phyloP scores from a whole-genome alignment of 2,888 invertebrate species.

The Drosophila diplacantha region DNA sequence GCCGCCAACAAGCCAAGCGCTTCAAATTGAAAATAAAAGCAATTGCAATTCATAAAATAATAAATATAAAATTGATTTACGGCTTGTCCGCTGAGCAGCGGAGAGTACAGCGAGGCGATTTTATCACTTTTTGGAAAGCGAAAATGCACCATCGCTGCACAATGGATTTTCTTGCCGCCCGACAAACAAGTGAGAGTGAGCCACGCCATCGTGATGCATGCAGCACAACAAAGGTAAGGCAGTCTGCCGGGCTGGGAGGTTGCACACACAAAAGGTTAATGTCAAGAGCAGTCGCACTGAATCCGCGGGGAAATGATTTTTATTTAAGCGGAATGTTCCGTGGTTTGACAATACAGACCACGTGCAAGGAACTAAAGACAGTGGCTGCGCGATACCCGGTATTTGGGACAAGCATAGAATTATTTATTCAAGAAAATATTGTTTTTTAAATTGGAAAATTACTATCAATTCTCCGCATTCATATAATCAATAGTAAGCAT shows the following conservation, averaged over 20 bases:
- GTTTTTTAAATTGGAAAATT: too few species aligned
- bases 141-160: constrained; percentile 54
- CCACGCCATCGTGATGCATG: constrained; percentile 9
- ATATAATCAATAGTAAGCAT: too few species aligned
- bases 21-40: constrained; percentile 49
- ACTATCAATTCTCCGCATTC: too few species aligned
- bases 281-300: constrained; percentile 58
- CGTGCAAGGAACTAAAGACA: background rate
- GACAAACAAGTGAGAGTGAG: constrained; percentile 46
- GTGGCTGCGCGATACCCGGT: background rate
- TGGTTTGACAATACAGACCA: constrained; percentile 17
- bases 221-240: constrained; percentile 14
- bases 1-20: constrained; percentile 23
- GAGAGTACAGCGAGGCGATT: constrained; percentile 6
- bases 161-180: constrained; percentile 37
- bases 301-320: constrained; percentile 64
- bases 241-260: background rate
- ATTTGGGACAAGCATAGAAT: background rate
- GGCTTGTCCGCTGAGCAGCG: constrained; percentile 49
- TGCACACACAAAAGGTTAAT: constrained; percentile 39
- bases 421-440: background rate
- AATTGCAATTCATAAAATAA: constrained; percentile 70
- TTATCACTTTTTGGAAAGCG: constrained; percentile 45
- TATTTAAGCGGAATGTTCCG: constrained; percentile 56
- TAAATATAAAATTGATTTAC: constrained; percentile 72